These are phyloP conservation scores for Ciconia boyciana DNA, from an alignment of 2,113 vertebrate genomes.

Conservation along the genomic window DNA sequence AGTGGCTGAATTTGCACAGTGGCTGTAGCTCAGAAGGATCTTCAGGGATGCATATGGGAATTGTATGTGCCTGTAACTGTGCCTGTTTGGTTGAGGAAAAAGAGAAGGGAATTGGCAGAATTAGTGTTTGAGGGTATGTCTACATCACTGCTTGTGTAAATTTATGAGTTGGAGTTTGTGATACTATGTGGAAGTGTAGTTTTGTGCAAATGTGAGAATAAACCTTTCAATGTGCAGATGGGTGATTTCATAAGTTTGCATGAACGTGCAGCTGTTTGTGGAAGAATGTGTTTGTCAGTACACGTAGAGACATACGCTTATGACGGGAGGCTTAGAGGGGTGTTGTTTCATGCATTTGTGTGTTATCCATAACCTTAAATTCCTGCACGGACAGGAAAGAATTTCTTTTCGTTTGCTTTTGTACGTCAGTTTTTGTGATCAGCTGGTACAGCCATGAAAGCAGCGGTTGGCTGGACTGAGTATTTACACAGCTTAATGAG, in stretches of 20 bases:
- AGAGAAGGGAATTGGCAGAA: background rate
- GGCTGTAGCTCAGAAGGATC: background rate
- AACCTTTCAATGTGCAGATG: background rate
- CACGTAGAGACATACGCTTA: background rate
- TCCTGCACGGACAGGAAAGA: background rate
- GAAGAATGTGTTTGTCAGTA: background rate
- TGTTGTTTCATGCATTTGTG: background rate
- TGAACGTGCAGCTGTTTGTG: background rate
- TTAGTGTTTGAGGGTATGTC: background rate
- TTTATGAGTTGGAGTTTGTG: background rate
- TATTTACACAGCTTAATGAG: slow-evolving; percentile 3
- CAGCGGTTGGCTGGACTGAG: background rate
- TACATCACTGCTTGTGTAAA: background rate
- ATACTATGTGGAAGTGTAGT: background rate
- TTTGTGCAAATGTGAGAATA: background rate
- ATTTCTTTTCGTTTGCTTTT: background rate
- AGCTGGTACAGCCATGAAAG: background rate
- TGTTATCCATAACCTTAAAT: background rate
- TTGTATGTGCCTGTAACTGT: background rate
- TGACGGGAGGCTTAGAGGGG: background rate
- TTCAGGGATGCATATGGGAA: background rate
- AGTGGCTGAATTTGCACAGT: background rate
- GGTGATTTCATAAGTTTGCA: background rate
- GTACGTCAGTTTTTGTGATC: background rate
- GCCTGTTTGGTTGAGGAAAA: background rate